These are phyloP conservation scores for Teleiodes luculella DNA, from an alignment of 2,888 invertebrate species.

Conservation along the genomic window DNA sequence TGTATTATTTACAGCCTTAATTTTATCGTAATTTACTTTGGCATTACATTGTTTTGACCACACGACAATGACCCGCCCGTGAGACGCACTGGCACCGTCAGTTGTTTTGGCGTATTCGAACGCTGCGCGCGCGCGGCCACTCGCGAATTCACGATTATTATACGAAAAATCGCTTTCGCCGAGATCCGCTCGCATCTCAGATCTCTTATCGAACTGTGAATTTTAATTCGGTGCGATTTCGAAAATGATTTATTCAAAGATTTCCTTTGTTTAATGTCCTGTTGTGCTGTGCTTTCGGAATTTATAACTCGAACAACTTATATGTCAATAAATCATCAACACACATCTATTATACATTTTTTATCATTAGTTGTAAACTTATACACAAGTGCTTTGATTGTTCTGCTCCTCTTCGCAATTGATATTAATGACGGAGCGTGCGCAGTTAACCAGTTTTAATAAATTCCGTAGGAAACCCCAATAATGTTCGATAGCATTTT, in stretches of 20 bases:
- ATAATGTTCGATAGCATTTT: slow-evolving; percentile 36
- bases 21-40: background rate
- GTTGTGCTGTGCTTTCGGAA: background rate
- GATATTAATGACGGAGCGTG: slow-evolving; percentile 26
- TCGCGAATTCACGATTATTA: slow-evolving; percentile 25
- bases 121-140: slow-evolving; percentile 51
- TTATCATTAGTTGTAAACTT: too few species aligned
- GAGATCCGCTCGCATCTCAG: slow-evolving; percentile 12
- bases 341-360: too few species aligned
- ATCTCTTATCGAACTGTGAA: slow-evolving; percentile 12
- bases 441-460: background rate
- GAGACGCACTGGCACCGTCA: slow-evolving; percentile 66
- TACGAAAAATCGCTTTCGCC: slow-evolving; percentile 25
- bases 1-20: background rate
- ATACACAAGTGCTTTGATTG: slow-evolving; percentile 35
- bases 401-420: slow-evolving; percentile 28
- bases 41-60: slow-evolving; percentile 12
- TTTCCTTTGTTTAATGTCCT: background rate
- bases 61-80: slow-evolving; percentile 54
- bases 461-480: slow-evolving; percentile 17
- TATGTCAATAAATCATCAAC: too few species aligned
- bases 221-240: slow-evolving; percentile 3
- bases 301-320: background rate
- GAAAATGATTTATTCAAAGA: background rate
- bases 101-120: slow-evolving; percentile 65